Evolutionary conservation across 2,113 vertebrate genomes (phyloP).

Genomic region (Dunckerocampus dactyliophorus): DNA sequence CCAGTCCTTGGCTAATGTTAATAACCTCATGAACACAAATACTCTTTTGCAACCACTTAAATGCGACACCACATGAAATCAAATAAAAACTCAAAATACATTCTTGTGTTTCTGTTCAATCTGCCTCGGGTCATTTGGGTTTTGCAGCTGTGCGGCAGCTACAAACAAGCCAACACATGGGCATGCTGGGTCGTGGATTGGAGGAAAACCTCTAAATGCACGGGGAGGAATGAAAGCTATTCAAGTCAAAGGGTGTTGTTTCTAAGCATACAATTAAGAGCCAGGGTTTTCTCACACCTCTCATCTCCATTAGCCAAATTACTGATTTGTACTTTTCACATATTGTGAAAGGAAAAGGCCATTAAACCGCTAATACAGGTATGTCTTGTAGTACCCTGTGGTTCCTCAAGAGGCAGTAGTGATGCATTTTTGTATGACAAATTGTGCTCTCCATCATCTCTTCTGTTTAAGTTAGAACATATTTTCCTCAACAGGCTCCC

Average conservation of each 20-base stretch:
- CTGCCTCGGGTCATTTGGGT: constrained; percentile 48
- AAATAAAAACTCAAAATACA: constrained; percentile 63
- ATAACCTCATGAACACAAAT: constrained; percentile 71
- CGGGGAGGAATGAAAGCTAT: constrained; percentile 52
- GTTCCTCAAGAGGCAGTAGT: too few species aligned
- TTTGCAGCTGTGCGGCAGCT: constrained; percentile 43
- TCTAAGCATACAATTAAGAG: too few species aligned
- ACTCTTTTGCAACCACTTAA: constrained; percentile 39
- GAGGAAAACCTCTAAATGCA: constrained; percentile 48
- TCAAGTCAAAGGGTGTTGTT: constrained; percentile 43
- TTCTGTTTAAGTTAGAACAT: too few species aligned
- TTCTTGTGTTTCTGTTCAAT: constrained; percentile 39
- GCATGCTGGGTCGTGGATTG: constrained; percentile 55
- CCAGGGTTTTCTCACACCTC: too few species aligned
- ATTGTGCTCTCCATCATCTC: not conserved
- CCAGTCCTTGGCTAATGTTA: constrained; percentile 66
- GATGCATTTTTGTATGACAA: too few species aligned
- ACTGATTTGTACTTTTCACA: not conserved
- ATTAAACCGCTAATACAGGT: too few species aligned
- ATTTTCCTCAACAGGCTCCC: too few species aligned
- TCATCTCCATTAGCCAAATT: not conserved
- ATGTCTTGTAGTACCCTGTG: too few species aligned
- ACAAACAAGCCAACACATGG: constrained; percentile 40
- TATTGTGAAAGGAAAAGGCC: too few species aligned
- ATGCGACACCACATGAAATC: constrained; percentile 62